Evolutionary conservation across 2,888 invertebrate genomes (phyloP).

Genomic region (Brachycybe producta): DNA sequence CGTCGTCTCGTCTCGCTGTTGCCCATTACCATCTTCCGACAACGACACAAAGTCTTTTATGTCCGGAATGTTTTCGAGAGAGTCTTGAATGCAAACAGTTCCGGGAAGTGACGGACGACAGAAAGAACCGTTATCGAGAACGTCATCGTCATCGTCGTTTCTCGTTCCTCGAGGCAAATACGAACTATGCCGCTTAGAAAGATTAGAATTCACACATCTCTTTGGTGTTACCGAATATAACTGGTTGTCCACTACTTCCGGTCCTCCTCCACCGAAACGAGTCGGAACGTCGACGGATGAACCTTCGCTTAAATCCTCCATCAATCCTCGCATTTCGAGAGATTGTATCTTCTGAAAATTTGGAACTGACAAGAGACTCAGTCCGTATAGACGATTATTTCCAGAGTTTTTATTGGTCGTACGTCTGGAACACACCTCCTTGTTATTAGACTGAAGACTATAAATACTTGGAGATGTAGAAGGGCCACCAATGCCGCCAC

Average conservation of each 20-base stretch:
- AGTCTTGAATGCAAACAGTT: constrained; percentile 1
- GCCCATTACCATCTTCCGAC: background rate
- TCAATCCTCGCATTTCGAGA: constrained; percentile 10
- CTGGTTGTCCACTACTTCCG: constrained; percentile 2
- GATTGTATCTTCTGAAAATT: constrained; percentile 40
- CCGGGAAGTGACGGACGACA: background rate
- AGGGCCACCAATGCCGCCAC: background rate
- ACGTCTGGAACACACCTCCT: background rate
- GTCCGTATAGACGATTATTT: constrained; percentile 22
- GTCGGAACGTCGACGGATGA: constrained; percentile 14
- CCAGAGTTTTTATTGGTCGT: background rate
- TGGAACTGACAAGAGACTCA: constrained; percentile 60
- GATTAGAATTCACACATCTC: background rate
- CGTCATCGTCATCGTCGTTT: background rate
- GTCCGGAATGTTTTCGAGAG: constrained; percentile 15
- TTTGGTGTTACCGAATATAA: background rate
- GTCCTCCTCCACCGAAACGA: background rate
- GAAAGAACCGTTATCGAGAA: background rate
- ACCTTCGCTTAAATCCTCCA: constrained; percentile 16
- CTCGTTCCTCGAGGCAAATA: no score
- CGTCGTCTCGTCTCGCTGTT: background rate
- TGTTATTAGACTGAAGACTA: background rate
- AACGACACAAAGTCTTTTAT: constrained; percentile 10
- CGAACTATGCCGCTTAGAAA: no score
- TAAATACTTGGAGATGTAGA: constrained; percentile 6